Evolutionary conservation across 2,113 vertebrate genomes (phyloP), one percentile per base, ranked within the genome.

Genomic region (Colius striatus): DNA sequence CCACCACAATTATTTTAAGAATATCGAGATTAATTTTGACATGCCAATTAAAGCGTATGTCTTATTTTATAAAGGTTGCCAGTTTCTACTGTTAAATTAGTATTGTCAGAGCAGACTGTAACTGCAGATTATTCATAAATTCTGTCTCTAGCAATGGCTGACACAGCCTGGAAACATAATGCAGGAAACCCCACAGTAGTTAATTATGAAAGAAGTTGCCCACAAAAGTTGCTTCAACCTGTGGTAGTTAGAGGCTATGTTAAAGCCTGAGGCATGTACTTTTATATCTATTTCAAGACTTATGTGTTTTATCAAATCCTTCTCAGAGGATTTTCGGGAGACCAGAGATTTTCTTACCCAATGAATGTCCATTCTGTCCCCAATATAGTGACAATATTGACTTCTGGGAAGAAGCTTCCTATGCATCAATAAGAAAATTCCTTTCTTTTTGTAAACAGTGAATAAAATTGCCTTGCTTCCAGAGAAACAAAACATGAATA

Each of bases 181-280:
- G 36, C 34, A 66, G 58, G 76, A 91, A 78, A 75, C 11, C 34
- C 36, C 36, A 76, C 15, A 38, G 57, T 50, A 72, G 50, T 94
- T 95, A 93, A 90, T 90, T 93, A 92, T 82, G 72, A 63, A 95
- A 36, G 38, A 78, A 21, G 43, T 26, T 95, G 27, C n/a, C 83
- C 73, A 68, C 72, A 92, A 45, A 84, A 68, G 16, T 54, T 94
- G 27, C 15, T 84, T 72, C 89, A 89, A 84, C 72, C 57, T 77
- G 51, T 89, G 36, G 16, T 77, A 76, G 36, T 61, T 82, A 73
- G 43, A 92, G 60, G 22, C 47, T 94, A 25, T 0, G 0, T 73
- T 83, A 86, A 83, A 83, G 70, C 90, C 74, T 58, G 70, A 96
- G 83, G 73, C 57, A 45, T 47, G 41, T 67, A 50, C 53, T 27